Conservation (phyloP, 2,888 invertebrate species). For the Lepeophtheirus nordmannii region DNA sequence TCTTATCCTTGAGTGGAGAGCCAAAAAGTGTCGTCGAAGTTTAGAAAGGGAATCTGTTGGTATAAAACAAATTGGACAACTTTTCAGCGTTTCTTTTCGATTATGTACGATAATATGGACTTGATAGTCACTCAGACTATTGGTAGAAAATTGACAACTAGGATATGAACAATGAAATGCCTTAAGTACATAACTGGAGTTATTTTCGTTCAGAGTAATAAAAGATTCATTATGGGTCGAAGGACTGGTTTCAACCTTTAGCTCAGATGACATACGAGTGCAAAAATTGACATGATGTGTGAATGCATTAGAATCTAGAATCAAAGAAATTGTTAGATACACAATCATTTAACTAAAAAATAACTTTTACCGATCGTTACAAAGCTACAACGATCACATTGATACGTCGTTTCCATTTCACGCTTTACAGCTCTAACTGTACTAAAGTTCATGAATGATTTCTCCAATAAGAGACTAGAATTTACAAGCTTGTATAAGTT, state of each 20-base stretch:
- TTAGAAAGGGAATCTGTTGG: background rate
- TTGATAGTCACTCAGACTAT: background rate
- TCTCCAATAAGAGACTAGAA: background rate
- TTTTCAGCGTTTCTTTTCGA: background rate
- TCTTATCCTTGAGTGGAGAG: background rate
- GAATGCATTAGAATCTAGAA: background rate
- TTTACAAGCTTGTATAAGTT: background rate
- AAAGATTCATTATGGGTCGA: too few relatives aligned
- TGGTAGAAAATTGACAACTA: background rate
- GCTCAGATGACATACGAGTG: background rate
- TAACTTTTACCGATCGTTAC: background rate
- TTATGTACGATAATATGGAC: background rate
- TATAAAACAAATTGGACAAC: background rate
- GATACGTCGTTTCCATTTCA: background rate
- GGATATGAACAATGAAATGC: background rate
- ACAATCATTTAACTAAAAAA: background rate
- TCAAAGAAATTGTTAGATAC: background rate
- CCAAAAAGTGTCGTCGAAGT: background rate
- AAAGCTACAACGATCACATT: background rate
- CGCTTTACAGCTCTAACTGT: background rate
- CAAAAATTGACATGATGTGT: constrained; percentile 2
- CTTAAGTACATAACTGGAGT: too few relatives aligned
- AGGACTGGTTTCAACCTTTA: too few relatives aligned
- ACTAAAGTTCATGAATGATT: too few relatives aligned
- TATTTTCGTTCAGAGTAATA: too few relatives aligned